phyloP scores from a whole-genome alignment of 2,113 vertebrate genomes.

The Callorhinus ursinus region DNA sequence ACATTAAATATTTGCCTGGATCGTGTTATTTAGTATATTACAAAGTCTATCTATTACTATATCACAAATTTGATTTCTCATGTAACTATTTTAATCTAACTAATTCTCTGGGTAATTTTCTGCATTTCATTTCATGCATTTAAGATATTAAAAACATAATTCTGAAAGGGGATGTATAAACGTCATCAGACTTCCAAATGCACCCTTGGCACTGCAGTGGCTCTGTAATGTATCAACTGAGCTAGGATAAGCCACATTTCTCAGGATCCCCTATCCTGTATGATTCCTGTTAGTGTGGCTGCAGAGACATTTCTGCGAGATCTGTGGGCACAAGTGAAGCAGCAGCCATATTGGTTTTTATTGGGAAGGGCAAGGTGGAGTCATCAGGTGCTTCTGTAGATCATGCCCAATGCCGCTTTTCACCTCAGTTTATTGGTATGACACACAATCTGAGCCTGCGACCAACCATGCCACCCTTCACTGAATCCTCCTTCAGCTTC shows the following conservation, averaged over 20 bases:
- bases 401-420: fast-evolving
- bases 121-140: background rate
- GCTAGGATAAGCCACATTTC: background rate
- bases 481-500: background rate
- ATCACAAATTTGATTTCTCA: background rate
- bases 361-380: background rate
- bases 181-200: background rate
- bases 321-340: background rate
- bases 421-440: background rate
- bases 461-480: background rate
- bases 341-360: too few species aligned
- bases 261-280: background rate
- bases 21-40: background rate
- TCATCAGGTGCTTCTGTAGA: background rate
- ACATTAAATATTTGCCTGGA: background rate
- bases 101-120: background rate
- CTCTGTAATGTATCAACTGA: background rate
- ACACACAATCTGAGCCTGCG: too few species aligned
- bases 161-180: background rate
- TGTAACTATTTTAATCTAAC: background rate
- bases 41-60: background rate
- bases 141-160: background rate
- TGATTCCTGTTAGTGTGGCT: background rate
- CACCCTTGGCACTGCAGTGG: background rate
- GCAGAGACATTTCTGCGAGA: background rate